Evolutionary conservation across 1,140 invertebrate species (phyloP), one percentile per base, ranked within the genome.

Genomic region (Elymnias hypermnestra): DNA sequence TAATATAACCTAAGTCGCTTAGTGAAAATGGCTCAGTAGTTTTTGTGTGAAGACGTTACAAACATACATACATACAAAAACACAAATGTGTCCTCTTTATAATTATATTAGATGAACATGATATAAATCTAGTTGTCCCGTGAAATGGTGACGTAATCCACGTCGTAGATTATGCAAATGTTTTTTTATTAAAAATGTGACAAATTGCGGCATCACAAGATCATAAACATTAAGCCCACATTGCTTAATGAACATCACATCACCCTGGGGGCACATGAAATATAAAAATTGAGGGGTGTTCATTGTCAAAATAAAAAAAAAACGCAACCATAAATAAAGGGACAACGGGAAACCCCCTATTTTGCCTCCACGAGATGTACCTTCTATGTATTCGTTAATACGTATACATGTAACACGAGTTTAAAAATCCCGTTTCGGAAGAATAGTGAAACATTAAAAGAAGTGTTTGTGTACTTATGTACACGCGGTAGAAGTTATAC

Each of bases 231-330:
- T 56, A 58, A 17, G 29, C 49, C 6, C 41, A n/a, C n/a, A n/a
- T 39, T 36, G 40, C 31, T 12, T 37, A 57, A 56, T 58, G 54
- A 54, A 38, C 46, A 41, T 46, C 52, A 19, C 49, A 48, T 46
- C 36, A 74, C 74, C 73, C 77, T 50, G 53, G 60, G 72, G 77
- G 47, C 57, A 71, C 73, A 75, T 77, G 54, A 45, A 59, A 65
- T 69, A 66, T 62, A 68, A 64, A 53, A 62, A 65, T n/a, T n/a
- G 59, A 58, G 66, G 58, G 52, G 60, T 64, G 57, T 62, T 63
- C 44, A 57, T 62, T 59, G 60, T 53, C 42, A 49, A 58, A 57
- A 67, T 45, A n/a, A n/a, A n/a, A n/a, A n/a, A n/a, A n/a, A 71
- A 72, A 31, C 12, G 8, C 5, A 7, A 9, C 10, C 23, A 26